Conservation (phyloP, 1,140 invertebrate species). For the Parapsyche elsis region DNA sequence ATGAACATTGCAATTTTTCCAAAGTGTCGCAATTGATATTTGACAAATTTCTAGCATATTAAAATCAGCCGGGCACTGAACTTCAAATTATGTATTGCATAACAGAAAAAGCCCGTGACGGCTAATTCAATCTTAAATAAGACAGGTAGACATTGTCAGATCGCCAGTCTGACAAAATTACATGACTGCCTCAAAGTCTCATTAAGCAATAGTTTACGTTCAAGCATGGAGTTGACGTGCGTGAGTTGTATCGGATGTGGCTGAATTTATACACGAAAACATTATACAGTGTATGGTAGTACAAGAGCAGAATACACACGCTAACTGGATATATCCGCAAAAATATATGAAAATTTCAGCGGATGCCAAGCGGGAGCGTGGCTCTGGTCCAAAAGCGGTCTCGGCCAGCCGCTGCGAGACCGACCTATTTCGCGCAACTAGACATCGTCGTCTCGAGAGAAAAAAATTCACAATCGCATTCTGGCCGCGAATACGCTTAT, state of each 20-base stretch:
- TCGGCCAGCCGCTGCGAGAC: slow-evolving; percentile 18
- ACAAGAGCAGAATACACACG: background rate
- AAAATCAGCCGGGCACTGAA: too few species aligned
- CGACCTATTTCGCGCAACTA: slow-evolving; percentile 21
- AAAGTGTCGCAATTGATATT: too few species aligned
- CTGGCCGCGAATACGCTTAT: background rate
- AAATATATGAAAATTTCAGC: slow-evolving; percentile 45
- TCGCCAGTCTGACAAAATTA: background rate
- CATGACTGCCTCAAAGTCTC: background rate
- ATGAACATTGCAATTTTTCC: too few species aligned
- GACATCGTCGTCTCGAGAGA: background rate
- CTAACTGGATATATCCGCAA: slow-evolving; percentile 44
- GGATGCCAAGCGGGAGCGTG: slow-evolving; percentile 38
- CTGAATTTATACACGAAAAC: slow-evolving; percentile 4
- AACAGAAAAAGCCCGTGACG: too few species aligned
- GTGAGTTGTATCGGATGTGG: background rate
- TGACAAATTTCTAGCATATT: too few species aligned
- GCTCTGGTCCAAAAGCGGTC: slow-evolving; percentile 35
- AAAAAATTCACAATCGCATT: slow-evolving; percentile 2
- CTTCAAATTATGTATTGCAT: too few species aligned
- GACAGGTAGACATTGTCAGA: too few species aligned
- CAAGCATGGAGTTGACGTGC: background rate
- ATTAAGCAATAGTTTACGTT: background rate
- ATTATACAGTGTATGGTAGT: slow-evolving; percentile 22
- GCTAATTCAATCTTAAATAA: too few species aligned